phyloP scores from a whole-genome alignment of 2,888 invertebrate species.

The Brachyptera risi region DNA sequence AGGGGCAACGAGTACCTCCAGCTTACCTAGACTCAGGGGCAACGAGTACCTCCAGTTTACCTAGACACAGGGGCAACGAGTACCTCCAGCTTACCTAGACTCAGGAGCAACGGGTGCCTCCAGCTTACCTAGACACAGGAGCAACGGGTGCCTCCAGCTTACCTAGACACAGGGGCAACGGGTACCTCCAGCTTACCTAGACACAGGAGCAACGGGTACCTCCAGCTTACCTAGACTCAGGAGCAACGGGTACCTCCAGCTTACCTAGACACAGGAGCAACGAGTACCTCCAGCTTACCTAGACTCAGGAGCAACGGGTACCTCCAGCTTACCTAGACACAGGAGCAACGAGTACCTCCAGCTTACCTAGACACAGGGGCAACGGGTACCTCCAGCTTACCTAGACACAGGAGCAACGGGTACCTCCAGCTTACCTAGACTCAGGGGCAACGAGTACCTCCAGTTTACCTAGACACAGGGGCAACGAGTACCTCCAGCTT shows the following conservation, averaged over 20 bases:
- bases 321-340: no score
- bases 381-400: constrained; percentile 92
- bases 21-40: constrained; percentile 83
- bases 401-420: no score
- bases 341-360: no score
- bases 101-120: constrained; percentile 89
- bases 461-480: no score
- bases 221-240: constrained; percentile 82
- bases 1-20: no score
- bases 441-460: constrained; percentile 89
- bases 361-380: constrained; percentile 83
- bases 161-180: constrained; percentile 87
- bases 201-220: no score
- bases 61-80: no score
- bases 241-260: constrained; percentile 91
- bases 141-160: no score
- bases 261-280: no score
- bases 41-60: constrained; percentile 92
- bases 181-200: constrained; percentile 95
- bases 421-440: constrained; percentile 78
- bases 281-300: no score
- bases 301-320: constrained; percentile 88
- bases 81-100: constrained; percentile 78
- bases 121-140: no score
- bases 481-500: no score